phyloP scores from a whole-genome alignment of 2,888 invertebrate genomes.

The Mimachlamys varia region DNA sequence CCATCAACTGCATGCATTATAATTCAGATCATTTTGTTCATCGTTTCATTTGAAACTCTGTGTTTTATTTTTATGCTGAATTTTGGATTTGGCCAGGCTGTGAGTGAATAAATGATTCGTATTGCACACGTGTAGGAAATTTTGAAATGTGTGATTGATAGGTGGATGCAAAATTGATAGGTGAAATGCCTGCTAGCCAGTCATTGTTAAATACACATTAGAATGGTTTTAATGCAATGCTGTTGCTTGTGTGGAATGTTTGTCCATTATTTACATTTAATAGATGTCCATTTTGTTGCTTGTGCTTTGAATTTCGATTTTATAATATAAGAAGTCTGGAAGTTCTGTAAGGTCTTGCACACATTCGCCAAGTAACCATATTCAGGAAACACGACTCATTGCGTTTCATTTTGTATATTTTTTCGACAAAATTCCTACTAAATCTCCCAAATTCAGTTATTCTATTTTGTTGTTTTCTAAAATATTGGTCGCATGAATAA shows the following conservation, averaged over 20 bases:
- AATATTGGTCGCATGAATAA: too few relatives aligned
- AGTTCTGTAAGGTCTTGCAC: too few relatives aligned
- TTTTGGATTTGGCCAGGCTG: neutral
- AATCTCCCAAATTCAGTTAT: too few relatives aligned
- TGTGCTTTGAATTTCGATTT: neutral
- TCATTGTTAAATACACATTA: neutral
- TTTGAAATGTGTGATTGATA: neutral
- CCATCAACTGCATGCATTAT: neutral
- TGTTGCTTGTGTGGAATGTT: slow-evolving; percentile 13
- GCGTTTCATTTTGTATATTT: too few relatives aligned
- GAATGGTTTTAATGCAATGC: neutral
- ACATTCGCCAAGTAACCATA: too few relatives aligned
- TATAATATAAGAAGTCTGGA: neutral
- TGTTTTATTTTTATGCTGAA: neutral
- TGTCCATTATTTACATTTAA: neutral
- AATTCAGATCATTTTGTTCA: neutral
- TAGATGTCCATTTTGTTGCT: neutral
- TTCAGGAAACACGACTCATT: too few relatives aligned
- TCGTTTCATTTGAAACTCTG: slow-evolving; percentile 9
- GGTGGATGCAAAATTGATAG: neutral
- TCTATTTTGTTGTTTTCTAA: too few relatives aligned
- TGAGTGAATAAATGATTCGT: neutral
- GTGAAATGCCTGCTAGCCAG: neutral
- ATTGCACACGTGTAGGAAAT: neutral
- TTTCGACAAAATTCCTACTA: too few relatives aligned